Evolutionary conservation across 2,113 vertebrate genomes (phyloP), one percentile per base, ranked within the genome.

Genomic region (Grammomys surdaster): DNA sequence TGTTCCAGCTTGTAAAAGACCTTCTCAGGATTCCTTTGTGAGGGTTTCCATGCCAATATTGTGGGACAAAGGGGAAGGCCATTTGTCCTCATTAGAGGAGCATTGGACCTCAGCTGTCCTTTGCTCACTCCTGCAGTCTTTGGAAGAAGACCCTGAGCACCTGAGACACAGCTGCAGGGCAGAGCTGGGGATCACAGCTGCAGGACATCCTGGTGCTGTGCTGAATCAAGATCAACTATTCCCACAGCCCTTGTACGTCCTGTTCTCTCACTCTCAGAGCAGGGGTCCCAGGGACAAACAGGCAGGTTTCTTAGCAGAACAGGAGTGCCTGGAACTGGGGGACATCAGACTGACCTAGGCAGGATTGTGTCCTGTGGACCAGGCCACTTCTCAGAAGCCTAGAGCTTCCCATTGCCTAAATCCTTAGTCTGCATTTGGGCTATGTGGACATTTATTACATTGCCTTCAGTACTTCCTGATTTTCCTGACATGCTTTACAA

Each of bases 141-240:
- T 56, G 85, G 85, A 46, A 86, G 48, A 48, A 86, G 48, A 48
- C 89, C 77, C 40, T 12, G 24, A 19, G 48, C 1, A 6, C 11
- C 11, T 19, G 69, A 63, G 69, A 31, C 1, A 1, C 8, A 6
- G 33, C 40, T 63, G 19, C 14, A 46, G 72, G 51, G 2, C 58
- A 48, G n/a, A 26, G 70, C 56, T 1, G 54, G 58, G 22, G 28
- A 26, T 40, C 4, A 1, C 4, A n/a, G 72, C 63, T 24, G 33
- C 4, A 0, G 16, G 33, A 24, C 0, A 1, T 40, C 48, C 40
- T 33, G 14, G n/a, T 1, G 2, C 48, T 5, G 1, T 12, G 51
- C 65, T n/a, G 22, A n/a, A 11, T 48, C 46, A 22, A 24, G 40
- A 31, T 43, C 12, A 19, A 31, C 40, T n/a, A 7, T 63, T 58